Percentiles rank a stretch among this genome's conserved stretches.
phyloP scores from a whole-genome alignment of 92 coral and sea anemone genomes.

The Desmophyllum pertusum region DNA sequence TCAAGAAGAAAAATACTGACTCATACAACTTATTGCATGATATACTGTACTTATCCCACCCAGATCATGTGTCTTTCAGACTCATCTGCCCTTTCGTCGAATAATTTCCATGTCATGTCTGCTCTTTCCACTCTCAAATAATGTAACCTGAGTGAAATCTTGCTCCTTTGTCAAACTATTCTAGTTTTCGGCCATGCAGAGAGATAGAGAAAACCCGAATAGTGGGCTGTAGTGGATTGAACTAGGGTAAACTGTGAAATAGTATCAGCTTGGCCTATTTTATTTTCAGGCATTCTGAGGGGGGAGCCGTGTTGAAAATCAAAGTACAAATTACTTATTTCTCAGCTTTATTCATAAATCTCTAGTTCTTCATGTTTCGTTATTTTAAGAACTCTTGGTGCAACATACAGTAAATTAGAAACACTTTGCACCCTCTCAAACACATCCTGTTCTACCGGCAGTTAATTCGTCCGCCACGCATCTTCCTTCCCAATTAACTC shows the following conservation, averaged over 20 bases:
- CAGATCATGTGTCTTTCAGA: not conserved
- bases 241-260: too few species aligned
- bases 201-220: not conserved
- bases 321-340: not conserved
- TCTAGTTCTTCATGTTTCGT: not conserved
- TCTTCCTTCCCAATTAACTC: slow-evolving; percentile 10
- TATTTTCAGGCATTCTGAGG: too few species aligned
- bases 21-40: not conserved
- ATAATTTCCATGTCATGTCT: not conserved
- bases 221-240: too few species aligned
- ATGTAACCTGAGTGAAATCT: not conserved
- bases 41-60: too few species aligned
- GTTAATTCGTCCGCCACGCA: not conserved
- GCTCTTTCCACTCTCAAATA: not conserved
- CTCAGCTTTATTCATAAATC: not conserved
- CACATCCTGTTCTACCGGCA: slow-evolving; percentile 3
- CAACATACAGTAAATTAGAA: not conserved
- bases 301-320: too few species aligned
- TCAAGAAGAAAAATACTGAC: not conserved
- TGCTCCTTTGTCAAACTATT: not conserved
- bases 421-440: slow-evolving; percentile 26
- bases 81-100: not conserved
- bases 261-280: not conserved
- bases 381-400: not conserved
- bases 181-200: not conserved